Percentiles rank a stretch among this genome's conserved stretches.
Evolutionary conservation across 2,113 vertebrate genomes (phyloP).

Genomic region (Phainopepla nitens): DNA sequence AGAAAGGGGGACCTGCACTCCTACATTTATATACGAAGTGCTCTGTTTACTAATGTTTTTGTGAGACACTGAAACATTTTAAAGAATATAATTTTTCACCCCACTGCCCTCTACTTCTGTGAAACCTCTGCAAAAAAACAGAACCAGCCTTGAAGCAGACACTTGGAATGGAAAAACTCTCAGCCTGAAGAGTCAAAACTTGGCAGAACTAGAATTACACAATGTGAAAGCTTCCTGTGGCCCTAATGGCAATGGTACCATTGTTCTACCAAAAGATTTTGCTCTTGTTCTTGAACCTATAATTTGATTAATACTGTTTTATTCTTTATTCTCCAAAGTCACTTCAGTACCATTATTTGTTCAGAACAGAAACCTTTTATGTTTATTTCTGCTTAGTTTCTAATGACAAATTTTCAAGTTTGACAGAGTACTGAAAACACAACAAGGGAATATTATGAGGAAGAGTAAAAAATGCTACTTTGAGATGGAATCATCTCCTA

Average conservation of each 20-base stretch:
- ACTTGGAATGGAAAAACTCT: neutral
- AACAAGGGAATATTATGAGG: neutral
- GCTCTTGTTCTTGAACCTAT: neutral
- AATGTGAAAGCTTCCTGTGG: neutral
- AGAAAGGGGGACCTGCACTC: neutral
- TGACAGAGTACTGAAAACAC: neutral
- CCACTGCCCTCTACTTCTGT: neutral
- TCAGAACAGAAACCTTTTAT: neutral
- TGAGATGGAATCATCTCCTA: neutral
- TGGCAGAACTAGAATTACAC: neutral
- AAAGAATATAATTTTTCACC: neutral
- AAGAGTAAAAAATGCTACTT: neutral
- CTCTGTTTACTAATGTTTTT: neutral
- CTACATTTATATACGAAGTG: neutral
- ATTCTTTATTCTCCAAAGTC: neutral
- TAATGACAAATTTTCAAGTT: constrained; percentile 7
- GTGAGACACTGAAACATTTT: neutral
- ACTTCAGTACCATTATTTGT: neutral
- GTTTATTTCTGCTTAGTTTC: neutral
- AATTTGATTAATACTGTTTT: neutral
- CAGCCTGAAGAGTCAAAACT: neutral
- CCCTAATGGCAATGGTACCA: neutral
- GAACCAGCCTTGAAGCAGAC: neutral
- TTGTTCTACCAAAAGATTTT: neutral
- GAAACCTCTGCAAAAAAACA: neutral